Evolutionary conservation across 2,888 invertebrate genomes (phyloP).

Genomic region (Chrysolina oricalcia): DNA sequence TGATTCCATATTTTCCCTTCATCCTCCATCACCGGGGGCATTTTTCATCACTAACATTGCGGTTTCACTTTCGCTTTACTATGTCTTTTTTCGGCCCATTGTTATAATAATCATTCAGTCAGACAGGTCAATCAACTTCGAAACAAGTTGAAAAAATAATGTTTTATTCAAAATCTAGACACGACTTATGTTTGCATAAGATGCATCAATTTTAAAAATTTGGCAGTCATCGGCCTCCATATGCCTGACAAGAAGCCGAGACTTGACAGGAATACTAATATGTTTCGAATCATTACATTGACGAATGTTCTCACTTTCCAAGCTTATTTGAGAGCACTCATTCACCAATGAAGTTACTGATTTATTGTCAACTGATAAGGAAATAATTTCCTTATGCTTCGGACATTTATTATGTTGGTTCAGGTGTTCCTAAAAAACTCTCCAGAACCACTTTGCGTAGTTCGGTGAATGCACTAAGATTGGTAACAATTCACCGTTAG

Average conservation of each 20-base stretch:
- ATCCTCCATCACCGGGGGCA: too few relatives aligned
- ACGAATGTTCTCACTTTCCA: constrained; percentile 7
- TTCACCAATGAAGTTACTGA: neutral
- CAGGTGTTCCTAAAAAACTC: too few relatives aligned
- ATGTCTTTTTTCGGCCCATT: neutral
- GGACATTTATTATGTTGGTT: too few relatives aligned
- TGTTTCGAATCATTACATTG: neutral
- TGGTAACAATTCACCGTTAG: too few relatives aligned
- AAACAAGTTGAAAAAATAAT: constrained; percentile 32
- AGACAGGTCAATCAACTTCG: constrained; percentile 35
- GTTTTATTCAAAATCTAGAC: constrained; percentile 48
- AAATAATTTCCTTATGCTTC: too few relatives aligned
- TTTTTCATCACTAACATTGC: neutral
- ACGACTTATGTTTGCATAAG: constrained; percentile 46
- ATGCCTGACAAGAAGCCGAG: constrained; percentile 24
- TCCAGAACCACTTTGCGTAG: too few relatives aligned
- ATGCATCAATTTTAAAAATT: constrained; percentile 57
- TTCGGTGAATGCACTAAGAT: too few relatives aligned
- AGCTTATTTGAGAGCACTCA: neutral
- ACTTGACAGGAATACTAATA: constrained; percentile 35
- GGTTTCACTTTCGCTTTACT: neutral
- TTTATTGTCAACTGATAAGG: neutral
- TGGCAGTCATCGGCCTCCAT: constrained; percentile 56
- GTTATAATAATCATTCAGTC: constrained; percentile 1
- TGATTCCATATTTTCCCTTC: too few relatives aligned